phyloP scores from a whole-genome alignment of 2,113 vertebrate genomes.

The Pangasianodon gigas region DNA sequence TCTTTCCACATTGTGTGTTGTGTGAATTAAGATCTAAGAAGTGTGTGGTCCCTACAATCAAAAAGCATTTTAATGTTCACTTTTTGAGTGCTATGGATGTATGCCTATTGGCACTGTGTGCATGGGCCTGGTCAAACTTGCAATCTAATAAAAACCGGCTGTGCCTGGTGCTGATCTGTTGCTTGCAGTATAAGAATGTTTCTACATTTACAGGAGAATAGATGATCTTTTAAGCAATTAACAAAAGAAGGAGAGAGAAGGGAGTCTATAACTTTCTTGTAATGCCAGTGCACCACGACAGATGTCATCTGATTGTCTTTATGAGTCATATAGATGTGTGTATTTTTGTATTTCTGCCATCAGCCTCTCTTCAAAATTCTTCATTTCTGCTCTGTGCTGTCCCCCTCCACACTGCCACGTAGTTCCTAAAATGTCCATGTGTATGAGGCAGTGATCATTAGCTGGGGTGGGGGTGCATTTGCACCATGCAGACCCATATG shows the following conservation, averaged over 20 bases:
- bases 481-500: neutral
- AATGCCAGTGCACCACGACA: neutral
- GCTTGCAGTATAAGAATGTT: neutral
- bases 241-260: neutral
- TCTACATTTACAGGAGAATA: neutral
- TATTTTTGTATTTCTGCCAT: neutral
- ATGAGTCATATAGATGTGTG: neutral
- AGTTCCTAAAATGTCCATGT: no score
- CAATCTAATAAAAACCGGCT: neutral
- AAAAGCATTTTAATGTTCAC: no score
- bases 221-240: neutral
- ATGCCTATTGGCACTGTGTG: neutral
- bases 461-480: neutral
- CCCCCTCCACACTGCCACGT: neutral
- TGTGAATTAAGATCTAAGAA: neutral
- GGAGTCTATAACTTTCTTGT: neutral
- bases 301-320: neutral
- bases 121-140: neutral
- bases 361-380: neutral
- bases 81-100: neutral
- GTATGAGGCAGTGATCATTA: neutral
- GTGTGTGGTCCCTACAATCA: neutral
- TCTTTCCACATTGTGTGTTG: neutral
- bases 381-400: neutral
- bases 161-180: neutral